A percentile compares a stretch with the other conserved stretches of the same genome.
Evolutionary conservation across 2,888 invertebrate species (phyloP).

Genomic region (Seira ritae): DNA sequence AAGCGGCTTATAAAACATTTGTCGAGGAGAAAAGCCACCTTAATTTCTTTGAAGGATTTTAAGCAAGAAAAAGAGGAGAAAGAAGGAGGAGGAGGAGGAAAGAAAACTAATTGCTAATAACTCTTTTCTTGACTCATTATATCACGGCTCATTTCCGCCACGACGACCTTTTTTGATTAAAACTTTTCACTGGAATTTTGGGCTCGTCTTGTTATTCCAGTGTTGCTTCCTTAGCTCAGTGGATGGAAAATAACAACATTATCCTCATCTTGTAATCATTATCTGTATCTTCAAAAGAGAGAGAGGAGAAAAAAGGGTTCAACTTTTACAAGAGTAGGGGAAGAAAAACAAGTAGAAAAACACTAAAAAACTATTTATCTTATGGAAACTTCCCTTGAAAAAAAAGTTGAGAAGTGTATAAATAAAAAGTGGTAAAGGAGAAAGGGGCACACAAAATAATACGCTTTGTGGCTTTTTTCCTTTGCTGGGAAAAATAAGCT

Average conservation of each 20-base stretch:
- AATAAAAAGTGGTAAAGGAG: background rate
- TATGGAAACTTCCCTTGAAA: no score
- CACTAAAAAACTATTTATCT: constrained; percentile 55
- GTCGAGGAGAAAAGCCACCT: no score
- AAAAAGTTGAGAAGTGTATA: constrained; percentile 14
- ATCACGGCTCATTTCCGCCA: constrained; percentile 61
- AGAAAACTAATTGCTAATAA: constrained; percentile 61
- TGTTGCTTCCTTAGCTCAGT: constrained; percentile 6
- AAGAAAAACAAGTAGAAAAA: constrained; percentile 29
- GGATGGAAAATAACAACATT: constrained; percentile 45
- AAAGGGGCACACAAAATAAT: constrained; percentile 52
- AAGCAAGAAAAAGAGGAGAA: no score
- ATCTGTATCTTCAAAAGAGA: constrained; percentile 40
- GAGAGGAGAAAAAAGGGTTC: background rate
- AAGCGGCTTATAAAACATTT: no score
- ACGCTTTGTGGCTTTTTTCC: constrained; percentile 53
- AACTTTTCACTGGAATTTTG: no score
- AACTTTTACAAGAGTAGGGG: no score
- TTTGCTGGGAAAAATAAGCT: constrained; percentile 1
- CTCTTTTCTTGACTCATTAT: constrained; percentile 62
- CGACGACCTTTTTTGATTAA: constrained; percentile 59
- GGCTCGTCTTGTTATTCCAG: no score
- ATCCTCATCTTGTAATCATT: constrained; percentile 50
- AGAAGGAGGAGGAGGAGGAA: constrained; percentile 47
- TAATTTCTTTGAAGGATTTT: no score